Evolutionary conservation across 64 coral and sea anemone genomes (phyloP), one percentile per base, ranked within the genome.

Genomic region (Anthopleura sola): DNA sequence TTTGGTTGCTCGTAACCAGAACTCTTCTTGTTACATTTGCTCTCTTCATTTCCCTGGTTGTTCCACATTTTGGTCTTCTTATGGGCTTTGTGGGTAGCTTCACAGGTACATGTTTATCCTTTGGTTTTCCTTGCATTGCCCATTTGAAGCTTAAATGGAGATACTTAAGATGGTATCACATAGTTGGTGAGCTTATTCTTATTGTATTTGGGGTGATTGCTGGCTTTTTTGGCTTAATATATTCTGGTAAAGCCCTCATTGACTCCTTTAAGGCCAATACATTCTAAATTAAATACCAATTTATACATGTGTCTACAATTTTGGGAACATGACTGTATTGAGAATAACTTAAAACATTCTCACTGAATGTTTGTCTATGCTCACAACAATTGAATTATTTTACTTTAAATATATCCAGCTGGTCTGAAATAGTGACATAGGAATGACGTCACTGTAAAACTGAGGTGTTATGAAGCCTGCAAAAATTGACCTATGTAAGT

Each of bases 121-220:
- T 97, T 90, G 78, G 78, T 37, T 97, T 97, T 84, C 94, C 94
- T 14, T 97, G 94, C 33, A 92, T 97, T 56, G 94, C 94, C 16
- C 94, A 97, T 33, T 83, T 97, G 16, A 90, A 71, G 78, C 80
- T 97, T 3, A 92, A 89, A 19, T 97, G 94, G 94, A 50, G 38
- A 18, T 87, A 57, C 40, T 89, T 97, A 20, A 83, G 87, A 51
- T 97, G 94, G 94, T 92, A 97, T 58, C 94, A 97, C 58, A 83
- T 97, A 53, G 28, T 64, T 68, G 94, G 84, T 2, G 94, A 97
- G 44, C 82, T 93, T 78, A 0, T 93, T 21, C 78, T 97, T 26
- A 97, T 97, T 68, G 18, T 92, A 7, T 93, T 97, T 92, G 94
- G 94, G 68, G 77, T 93, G 78, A 23, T 97, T 79, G 83, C 90